Evolutionary conservation across 2,113 vertebrate species (phyloP), one percentile per base, ranked within the genome.

Genomic region (Hyperopisus bebe): DNA sequence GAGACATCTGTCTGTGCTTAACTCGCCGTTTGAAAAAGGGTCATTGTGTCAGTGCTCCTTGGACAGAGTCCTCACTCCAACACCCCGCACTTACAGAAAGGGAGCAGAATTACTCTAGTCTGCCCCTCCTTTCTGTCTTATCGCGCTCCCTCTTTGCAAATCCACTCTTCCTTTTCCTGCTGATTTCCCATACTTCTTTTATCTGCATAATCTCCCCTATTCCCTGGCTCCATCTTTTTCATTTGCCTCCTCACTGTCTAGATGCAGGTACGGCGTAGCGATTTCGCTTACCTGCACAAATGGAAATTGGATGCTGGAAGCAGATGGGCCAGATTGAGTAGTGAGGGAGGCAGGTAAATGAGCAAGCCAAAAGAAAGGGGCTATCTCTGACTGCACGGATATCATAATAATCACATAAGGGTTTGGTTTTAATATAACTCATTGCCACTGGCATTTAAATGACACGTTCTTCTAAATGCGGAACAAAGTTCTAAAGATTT

Each of bases 281-380:
- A 84, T 84, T 84, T 8, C 24, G 44, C 80, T 83, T 47, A 47
- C 42, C 39, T 24, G 80, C 17, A 83, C 19, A 83, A 21, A 80
- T 90, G 46, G 86, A 90, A 87, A 88, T 90, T 47, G 85, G 44
- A 48, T 42, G 55, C 35, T 86, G 46, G 58, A 87, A 82, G 35
- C 62, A 77, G 55, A 31, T 21, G n/a, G 85, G 35, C 47, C 47
- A 42, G 21, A 24, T 19, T 77, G 85, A 90, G 87, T 46, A 87
- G 66, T 31, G 62, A 80, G 15, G 13, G 89, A 46, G 74, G 48
- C 39, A 70, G 44, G n/a, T 48, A 19, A 50, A 66, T 46, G 74
- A 42, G n/a, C 27, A 15, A 31, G 62, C 44, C 15, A 35, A 46
- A 6, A n/a, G 47, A 24, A 48, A 50, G 21, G 47, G 47, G 4